Evolutionary conservation across 2,113 vertebrate genomes (phyloP), one percentile per base, ranked within the genome.

Genomic region (Aphyosemion australe): DNA sequence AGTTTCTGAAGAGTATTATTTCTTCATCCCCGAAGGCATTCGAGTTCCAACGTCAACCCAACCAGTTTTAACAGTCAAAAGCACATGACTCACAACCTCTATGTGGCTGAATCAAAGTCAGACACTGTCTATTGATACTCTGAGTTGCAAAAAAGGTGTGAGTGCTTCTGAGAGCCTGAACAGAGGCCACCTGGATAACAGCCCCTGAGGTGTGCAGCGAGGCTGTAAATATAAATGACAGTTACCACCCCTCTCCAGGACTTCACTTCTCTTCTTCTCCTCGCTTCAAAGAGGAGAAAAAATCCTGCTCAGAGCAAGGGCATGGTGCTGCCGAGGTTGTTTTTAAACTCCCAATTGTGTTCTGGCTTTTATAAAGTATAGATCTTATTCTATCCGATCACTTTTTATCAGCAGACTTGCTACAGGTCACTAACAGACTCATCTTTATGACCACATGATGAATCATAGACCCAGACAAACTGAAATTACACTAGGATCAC

Each of bases 151-250:
- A 81, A 80, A 85, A 89, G 82, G 80, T 88, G 82, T 62, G 87
- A 87, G 84, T 76, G 76, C 77, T 86, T 87, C 87, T 80, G 76
- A 84, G 84, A 83, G 82, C 74, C 87, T 87, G 79, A 82, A 82
- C 82, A 76, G 79, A 87, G 91, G 87, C 91, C 91, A 92, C 89
- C 91, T 90, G 90, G 88, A 90, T 87, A 86, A 84, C 72, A 87
- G 81, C 83, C 88, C 88, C 70, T 8, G 41, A 88, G 89, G 88
- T 91, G 84, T 87, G 74, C 84, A 75, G 68, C 64, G 83, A 85
- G 88, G 88, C 85, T 89, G 90, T 91, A 91, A 91, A 91, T 90
- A 89, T 84, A 88, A 87, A 88, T 89, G 89, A 90, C 87, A 90
- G 88, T 83, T 87, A 80, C 73, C 85, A 73, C 82, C 82, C 82